Evolutionary conservation across 2,888 invertebrate species (phyloP).

Genomic region (Melanostoma scalare): DNA sequence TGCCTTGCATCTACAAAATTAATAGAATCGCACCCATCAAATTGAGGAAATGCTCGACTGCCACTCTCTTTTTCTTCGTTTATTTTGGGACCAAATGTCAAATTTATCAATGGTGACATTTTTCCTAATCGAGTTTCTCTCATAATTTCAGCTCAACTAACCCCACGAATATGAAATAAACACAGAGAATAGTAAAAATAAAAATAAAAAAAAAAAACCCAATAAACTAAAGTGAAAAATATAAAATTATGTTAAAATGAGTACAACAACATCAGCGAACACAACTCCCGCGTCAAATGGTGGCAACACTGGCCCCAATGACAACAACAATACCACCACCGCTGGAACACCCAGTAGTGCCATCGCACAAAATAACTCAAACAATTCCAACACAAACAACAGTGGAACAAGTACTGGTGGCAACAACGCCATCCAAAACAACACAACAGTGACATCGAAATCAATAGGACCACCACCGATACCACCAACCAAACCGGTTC

Average conservation of each 20-base stretch:
- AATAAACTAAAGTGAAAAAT: slow-evolving; percentile 2
- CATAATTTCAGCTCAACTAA: slow-evolving; percentile 54
- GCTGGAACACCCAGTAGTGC: slow-evolving; percentile 19
- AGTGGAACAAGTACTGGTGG: slow-evolving; percentile 13
- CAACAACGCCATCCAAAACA: slow-evolving; percentile 40
- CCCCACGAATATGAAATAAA: slow-evolving; percentile 54
- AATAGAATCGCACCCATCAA: slow-evolving; percentile 7
- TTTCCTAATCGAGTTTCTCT: slow-evolving; percentile 43
- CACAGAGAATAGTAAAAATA: neutral
- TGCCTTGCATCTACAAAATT: slow-evolving; percentile 7
- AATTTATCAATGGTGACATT: slow-evolving; percentile 1
- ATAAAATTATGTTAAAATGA: slow-evolving; percentile 68
- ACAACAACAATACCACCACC: slow-evolving; percentile 54
- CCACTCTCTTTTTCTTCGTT: slow-evolving; percentile 63
- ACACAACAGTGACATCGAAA: slow-evolving; percentile 73
- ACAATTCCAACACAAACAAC: slow-evolving; percentile 52
- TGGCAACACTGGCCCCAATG: slow-evolving; percentile 46
- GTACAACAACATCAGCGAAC: slow-evolving; percentile 67
- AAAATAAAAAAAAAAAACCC: slow-evolving; percentile 21
- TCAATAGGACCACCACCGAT: slow-evolving; percentile 75
- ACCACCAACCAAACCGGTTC: slow-evolving; percentile 76
- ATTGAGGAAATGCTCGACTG: slow-evolving; percentile 8
- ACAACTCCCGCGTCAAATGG: slow-evolving; percentile 60
- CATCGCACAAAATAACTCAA: slow-evolving; percentile 50
- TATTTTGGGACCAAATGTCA: slow-evolving; percentile 47